phyloP scores from a whole-genome alignment of 2,113 vertebrate species.

The Hippocampus comes region DNA sequence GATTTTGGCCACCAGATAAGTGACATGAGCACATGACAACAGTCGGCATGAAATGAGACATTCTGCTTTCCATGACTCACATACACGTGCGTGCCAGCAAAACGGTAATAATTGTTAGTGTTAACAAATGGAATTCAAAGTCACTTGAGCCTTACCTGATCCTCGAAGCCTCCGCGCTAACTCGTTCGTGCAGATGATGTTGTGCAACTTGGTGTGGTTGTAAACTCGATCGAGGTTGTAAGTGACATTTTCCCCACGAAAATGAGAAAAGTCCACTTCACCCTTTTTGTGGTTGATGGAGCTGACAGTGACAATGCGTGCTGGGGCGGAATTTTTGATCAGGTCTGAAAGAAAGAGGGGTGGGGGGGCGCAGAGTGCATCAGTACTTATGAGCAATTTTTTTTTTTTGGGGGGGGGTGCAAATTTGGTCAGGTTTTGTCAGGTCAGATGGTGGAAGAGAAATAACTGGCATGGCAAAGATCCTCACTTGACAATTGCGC shows the following conservation, averaged over 20 bases:
- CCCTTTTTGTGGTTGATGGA: conserved; percentile 74
- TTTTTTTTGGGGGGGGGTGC: neutral
- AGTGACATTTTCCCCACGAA: conserved; percentile 62
- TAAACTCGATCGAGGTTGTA: conserved; percentile 35
- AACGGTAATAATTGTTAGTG: neutral
- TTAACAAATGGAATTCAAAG: neutral
- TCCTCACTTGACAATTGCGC: neutral
- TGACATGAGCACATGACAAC: neutral
- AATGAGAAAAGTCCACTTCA: conserved; percentile 64
- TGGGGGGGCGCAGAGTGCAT: neutral
- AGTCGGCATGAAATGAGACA: neutral
- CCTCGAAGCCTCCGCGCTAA: conserved; percentile 75
- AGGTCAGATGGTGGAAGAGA: neutral
- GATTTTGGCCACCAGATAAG: neutral
- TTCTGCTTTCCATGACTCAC: neutral
- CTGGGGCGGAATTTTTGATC: conserved; percentile 71
- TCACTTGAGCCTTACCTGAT: conserved; percentile 68
- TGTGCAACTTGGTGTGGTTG: conserved; percentile 83
- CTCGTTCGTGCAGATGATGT: conserved; percentile 78
- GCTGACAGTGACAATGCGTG: conserved; percentile 77
- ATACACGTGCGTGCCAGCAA: neutral
- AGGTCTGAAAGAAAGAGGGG: conserved; percentile 63
- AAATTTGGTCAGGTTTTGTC: neutral
- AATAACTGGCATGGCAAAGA: neutral
- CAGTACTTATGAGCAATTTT: neutral